Percentiles rank a stretch among this genome's conserved stretches.
phyloP scores from a whole-genome alignment of 1,140 invertebrate species.

The Caerostris extrusa region DNA sequence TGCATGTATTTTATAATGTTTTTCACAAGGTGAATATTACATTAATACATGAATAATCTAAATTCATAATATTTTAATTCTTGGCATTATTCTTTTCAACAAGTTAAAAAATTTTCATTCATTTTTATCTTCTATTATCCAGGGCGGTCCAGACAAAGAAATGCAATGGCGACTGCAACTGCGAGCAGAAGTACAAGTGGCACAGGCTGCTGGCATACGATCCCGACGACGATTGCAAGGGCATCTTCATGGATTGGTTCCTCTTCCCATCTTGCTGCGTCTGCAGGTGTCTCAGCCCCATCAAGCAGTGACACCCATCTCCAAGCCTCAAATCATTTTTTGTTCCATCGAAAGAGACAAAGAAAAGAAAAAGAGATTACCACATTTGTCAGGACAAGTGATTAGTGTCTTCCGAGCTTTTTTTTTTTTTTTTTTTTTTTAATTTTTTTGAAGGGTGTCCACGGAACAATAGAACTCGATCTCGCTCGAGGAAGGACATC shows the following conservation, averaged over 20 bases:
- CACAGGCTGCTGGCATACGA: slow-evolving; percentile 94
- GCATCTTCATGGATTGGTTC: slow-evolving; percentile 97
- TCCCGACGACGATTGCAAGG: slow-evolving; percentile 94
- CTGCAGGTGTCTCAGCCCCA: slow-evolving; percentile 86
- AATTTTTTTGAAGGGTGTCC: background rate
- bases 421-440: background rate
- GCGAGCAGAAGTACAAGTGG: slow-evolving; percentile 94
- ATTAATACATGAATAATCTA: background rate
- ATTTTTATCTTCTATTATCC: background rate
- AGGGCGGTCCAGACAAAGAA: slow-evolving; percentile 85
- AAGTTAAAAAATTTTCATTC: no score
- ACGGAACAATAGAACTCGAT: background rate
- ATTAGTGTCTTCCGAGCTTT: background rate
- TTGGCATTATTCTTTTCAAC: background rate
- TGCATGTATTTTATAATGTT: background rate
- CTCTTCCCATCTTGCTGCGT: slow-evolving; percentile 95
- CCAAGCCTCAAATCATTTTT: no score
- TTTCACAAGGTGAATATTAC: background rate
- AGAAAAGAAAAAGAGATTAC: no score
- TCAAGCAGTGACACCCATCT: slow-evolving; percentile 26
- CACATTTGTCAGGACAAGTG: no score
- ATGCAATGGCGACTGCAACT: slow-evolving; percentile 91
- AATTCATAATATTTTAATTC: background rate
- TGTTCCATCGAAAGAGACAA: no score
- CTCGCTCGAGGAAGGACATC: background rate